Evolutionary conservation across 2,113 vertebrate genomes (phyloP), one percentile per base, ranked within the genome.

Genomic region (Empidonax traillii): DNA sequence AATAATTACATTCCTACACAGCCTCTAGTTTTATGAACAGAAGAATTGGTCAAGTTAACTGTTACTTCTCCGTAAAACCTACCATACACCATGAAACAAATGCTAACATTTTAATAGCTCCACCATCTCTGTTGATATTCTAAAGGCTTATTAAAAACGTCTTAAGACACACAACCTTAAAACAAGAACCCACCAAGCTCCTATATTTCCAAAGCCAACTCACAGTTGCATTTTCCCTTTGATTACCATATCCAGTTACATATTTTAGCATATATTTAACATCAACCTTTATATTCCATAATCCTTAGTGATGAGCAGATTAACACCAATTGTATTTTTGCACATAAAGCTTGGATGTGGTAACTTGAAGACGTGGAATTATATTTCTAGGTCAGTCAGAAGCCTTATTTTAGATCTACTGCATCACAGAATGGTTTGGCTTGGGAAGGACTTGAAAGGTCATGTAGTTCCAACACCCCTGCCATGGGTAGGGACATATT

Each of bases 391-490:
- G 31, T 87, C 59, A 85, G 28, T 2, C 41, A 71, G 16, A 85
- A 65, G 31, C 23, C 35, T 87, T 49, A 58, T 14, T 87, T 93
- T 65, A 83, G 28, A n/a, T 35, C 43, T n/a, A 86, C 18, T 35
- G 25, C 78, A 85, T 28, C 27, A 62, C 15, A 44, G 56, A 75
- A 77, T 15, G 0, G 2, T 44, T 66, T 81, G 52, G 22, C 25
- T 33, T 58, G 49, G 22, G 84, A 87, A 3, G 25, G 43, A 71
- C 10, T 71, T 77, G 28, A 62, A 77, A 59, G 20, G 49, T 12
- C 27, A 62, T 2, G 19, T 18, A 41, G 46, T 30, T 63, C 28
- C 22, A 85, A 53, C 0, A 0, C 7, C 44, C 10, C 3, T 5
- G 39, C 35, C 53, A 80, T 1, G 1, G 8, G 39, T 9, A 65